These are phyloP conservation scores for Pseudolycoriella hygida DNA, from an alignment of 2,888 invertebrate genomes.

Conservation along the genomic window DNA sequence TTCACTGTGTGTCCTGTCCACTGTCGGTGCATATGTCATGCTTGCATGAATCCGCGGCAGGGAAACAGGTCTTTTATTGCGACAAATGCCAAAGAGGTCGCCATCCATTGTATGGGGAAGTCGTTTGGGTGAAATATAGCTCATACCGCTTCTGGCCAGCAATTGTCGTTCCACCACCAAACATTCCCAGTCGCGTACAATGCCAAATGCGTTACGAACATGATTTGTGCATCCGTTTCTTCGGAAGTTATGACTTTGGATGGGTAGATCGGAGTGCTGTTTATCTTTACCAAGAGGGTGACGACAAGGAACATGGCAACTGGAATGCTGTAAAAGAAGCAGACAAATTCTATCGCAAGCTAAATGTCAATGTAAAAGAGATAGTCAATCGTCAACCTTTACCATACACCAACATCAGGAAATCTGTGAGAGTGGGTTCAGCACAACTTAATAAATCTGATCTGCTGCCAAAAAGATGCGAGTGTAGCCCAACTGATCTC, in stretches of 20 bases:
- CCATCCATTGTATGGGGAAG: conserved; percentile 75
- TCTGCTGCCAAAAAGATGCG: conserved; percentile 38
- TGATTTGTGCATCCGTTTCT: conserved; percentile 85
- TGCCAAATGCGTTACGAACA: conserved; percentile 54
- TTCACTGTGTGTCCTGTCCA: no score
- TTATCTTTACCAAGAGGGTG: conserved; percentile 79
- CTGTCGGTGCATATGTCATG: no score
- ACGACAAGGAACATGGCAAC: conserved; percentile 27
- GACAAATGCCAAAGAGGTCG: conserved; percentile 80
- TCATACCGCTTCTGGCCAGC: conserved; percentile 90
- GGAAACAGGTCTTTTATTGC: no score
- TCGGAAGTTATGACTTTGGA: conserved; percentile 80
- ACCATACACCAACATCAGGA: conserved; percentile 54
- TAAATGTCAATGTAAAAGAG: no score
- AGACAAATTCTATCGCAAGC: no score
- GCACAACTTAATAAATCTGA: conserved; percentile 19
- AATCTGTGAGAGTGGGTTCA: no score
- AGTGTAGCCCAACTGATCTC: conserved; percentile 51
- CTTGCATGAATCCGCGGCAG: no score
- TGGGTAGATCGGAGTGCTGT: conserved; percentile 72
- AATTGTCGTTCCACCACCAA: conserved; percentile 65
- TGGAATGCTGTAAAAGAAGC: no score
- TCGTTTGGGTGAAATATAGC: conserved; percentile 89
- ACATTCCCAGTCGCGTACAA: conserved; percentile 64
- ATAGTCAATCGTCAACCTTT: no score